Evolutionary conservation across 2,888 invertebrate genomes (phyloP), one percentile per base, ranked within the genome.

Genomic region (Troglohyphantes excavatus): DNA sequence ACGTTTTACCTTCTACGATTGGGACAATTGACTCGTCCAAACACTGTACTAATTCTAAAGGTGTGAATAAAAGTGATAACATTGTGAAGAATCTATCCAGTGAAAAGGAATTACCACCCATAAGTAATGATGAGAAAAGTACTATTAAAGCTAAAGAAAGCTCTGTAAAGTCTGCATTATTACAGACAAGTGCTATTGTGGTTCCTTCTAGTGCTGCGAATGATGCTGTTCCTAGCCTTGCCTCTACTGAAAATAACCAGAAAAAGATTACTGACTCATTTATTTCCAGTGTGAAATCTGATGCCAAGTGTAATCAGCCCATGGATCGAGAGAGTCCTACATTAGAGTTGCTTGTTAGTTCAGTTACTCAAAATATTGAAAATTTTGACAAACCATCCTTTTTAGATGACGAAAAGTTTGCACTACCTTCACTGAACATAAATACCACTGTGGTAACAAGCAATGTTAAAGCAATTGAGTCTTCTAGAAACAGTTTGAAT

Each of bases 371-470:
- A 61, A 82, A 61, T 17, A 59, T 82, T 39, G 72, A 82, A 39
- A 59, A 70, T 59, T 82, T 72, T 39, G 82, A 72, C 43, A 39
- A 78, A 65, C 78, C 33, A 1, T 61, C 82, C 2, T 67, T 61
- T 27, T 46, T 72, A 26, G 87, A 88, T 27, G 87, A 88, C 67
- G 87, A 81, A 39, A 87, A 81, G 19, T 87, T 87, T 65, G 73
- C 46, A n/a, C 59, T 88, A 33, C 65, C 81, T 5, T 59, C 79
- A 23, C 23, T 81, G 3, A 33, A 2, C 39, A 26, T 53, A 59
- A 26, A 19, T 23, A 33, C 27, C 21, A 29, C 59, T 27, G 17
- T 53, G 5, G 11, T 23, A 7, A 3, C 33, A n/a, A 29, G 7
- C n/a, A 33, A 68, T 68, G n/a, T n/a, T 19, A 53, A 76, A 2